Base-by-base conservation (phyloP, 2,113 vertebrate species). In the Thunnus maccoyii region DNA sequence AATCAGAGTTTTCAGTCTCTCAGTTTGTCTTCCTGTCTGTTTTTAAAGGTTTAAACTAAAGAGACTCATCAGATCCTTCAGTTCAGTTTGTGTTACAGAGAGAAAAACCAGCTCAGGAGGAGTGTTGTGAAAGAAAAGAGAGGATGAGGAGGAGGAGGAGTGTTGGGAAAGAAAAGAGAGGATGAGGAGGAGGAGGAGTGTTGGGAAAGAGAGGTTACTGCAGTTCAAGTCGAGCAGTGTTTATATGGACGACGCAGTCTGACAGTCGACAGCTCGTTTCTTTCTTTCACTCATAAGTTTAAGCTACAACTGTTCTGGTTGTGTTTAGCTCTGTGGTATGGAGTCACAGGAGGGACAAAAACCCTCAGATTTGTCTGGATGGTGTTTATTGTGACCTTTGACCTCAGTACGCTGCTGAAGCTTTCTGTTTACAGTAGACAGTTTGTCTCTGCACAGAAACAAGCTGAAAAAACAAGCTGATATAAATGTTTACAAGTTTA, bases 141-240 rank as follows among this genome's bases (percentile, higher is more conserved):
- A 30, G 30, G 41, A 5, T 13, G 22, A 6, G 14, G 3, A 48
- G 12, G 48, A 0, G 18, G n/a, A 22, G 17, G 51, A 3, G 72
- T 36, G 36, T 36, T 36, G 6, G 3, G 36, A 36, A 36, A 36
- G 36, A 8, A 32, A 3, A 32, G 2, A 8, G 36, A 36, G 36
- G 5, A 36, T n/a, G n/a, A 16, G 32, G 36, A 12, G 10, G 20
- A 27, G 30, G 41, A 2, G 10, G 12, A 3, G 15, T 5, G 7
- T 5, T 5, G 1, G 4, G 7, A 8, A 8, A 36, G 2, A 36
- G 32, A 36, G 32, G 32, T 87, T 85, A 91, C 67, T 82, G 32
- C 18, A 77, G 90, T 83, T 90, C 88, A 88, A 60, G 55, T 32
- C 69, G 25, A 61, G 32, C 22, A 10, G 56, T 55, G 14, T 81